These are phyloP conservation scores for Clavelina lepadiformis DNA, from an alignment of 23 tunicate genomes.

Conservation along the genomic window DNA sequence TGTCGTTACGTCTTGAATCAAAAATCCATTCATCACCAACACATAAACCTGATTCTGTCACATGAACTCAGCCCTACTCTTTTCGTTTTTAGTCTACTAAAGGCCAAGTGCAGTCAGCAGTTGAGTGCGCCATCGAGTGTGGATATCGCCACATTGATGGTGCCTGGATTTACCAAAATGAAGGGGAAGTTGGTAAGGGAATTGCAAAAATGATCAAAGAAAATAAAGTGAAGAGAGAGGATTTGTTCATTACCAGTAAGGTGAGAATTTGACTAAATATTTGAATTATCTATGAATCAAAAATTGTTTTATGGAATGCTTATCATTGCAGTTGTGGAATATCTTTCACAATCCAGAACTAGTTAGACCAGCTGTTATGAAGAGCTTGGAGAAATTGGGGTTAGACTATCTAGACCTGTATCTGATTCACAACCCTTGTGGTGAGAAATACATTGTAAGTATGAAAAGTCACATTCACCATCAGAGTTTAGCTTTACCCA, in stretches of 20 bases:
- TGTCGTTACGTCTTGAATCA: no score
- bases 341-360: slow-evolving; percentile 59
- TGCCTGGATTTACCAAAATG: slow-evolving; percentile 60
- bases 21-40: no score
- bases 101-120: slow-evolving; percentile 55
- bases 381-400: slow-evolving; percentile 45
- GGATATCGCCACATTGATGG: slow-evolving; percentile 80
- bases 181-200: slow-evolving; percentile 54
- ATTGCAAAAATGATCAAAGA: slow-evolving; percentile 38
- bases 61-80: no score
- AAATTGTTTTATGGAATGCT: no score
- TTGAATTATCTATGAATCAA: no score
- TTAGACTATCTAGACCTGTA: slow-evolving; percentile 81
- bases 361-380: slow-evolving; percentile 28
- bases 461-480: no score
- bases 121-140: slow-evolving; percentile 45
- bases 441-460: background rate
- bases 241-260: slow-evolving; percentile 68
- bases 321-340: slow-evolving; percentile 95
- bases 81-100: slow-evolving; percentile 26
- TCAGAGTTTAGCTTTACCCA: no score
- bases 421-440: slow-evolving; percentile 83
- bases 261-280: no score
- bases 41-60: no score
- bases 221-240: slow-evolving; percentile 59